phyloP scores from a whole-genome alignment of 2,888 invertebrate genomes.

The Acleris sparsana region DNA sequence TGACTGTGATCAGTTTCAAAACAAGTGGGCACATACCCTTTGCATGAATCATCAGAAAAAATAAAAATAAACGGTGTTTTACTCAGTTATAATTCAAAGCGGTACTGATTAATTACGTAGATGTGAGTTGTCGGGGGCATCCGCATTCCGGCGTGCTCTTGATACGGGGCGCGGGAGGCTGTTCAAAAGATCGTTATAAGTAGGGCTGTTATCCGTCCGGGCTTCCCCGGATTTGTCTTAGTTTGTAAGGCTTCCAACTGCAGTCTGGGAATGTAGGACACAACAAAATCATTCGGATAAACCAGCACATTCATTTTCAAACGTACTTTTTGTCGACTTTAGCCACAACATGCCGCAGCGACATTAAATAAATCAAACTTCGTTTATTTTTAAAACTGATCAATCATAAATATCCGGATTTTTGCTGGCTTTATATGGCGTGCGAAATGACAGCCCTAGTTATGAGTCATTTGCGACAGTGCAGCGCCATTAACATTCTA shows the following conservation, averaged over 20 bases:
- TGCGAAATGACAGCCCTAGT: no score
- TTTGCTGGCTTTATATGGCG: no score
- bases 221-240: conserved; percentile 4
- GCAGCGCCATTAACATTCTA: conserved; percentile 72
- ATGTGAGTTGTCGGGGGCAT: conserved; percentile 68
- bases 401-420: no score
- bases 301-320: no score
- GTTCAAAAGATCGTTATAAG: conserved; percentile 46
- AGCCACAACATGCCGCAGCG: no score
- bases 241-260: conserved; percentile 8
- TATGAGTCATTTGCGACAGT: conserved; percentile 73
- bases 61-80: conserved; percentile 28
- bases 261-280: conserved; percentile 9
- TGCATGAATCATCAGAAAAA: conserved; percentile 22
- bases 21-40: conserved; percentile 3
- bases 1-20: conserved; percentile 16
- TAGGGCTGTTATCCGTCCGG: neutral
- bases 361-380: no score
- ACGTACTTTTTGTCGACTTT: no score
- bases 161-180: conserved; percentile 58
- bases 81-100: conserved; percentile 33
- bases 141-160: conserved; percentile 78
- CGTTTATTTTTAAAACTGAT: no score
- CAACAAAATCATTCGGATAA: no score
- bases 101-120: conserved; percentile 48